These are phyloP conservation scores for Temnothorax curvispinosus DNA, from an alignment of 1,140 invertebrate genomes.

Conservation along the genomic window DNA sequence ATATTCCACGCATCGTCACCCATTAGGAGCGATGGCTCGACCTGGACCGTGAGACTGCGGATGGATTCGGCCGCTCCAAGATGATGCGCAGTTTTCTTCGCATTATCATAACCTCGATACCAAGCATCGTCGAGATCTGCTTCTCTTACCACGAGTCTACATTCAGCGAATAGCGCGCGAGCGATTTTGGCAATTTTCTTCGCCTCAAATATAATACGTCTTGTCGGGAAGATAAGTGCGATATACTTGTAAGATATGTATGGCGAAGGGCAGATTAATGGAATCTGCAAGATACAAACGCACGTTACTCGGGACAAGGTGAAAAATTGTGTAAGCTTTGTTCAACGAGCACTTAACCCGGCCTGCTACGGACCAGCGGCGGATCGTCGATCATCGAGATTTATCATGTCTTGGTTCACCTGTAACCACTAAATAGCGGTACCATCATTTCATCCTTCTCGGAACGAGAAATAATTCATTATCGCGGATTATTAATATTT, in stretches of 20 bases:
- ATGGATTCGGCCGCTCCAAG: not conserved
- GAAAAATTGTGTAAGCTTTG: conserved; percentile 62
- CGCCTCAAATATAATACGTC: not conserved
- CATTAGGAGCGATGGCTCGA: conserved; percentile 38
- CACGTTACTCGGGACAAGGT: conserved; percentile 54
- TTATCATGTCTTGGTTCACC: conserved; percentile 21
- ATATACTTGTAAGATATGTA: conserved; percentile 4
- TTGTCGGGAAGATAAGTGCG: not conserved
- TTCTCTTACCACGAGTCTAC: not conserved
- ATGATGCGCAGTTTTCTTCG: not conserved
- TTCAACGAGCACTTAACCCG: conserved; percentile 61
- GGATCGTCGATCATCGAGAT: conserved; percentile 53
- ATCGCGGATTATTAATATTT: not conserved
- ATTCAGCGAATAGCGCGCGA: not conserved
- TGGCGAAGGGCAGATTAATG: conserved; percentile 63
- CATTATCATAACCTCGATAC: not conserved
- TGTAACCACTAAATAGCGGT: not conserved
- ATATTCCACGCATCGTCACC: conserved; percentile 71
- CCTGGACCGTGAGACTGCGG: conserved; percentile 60
- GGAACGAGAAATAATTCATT: not conserved
- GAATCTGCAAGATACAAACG: conserved; percentile 43
- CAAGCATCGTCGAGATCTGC: not conserved
- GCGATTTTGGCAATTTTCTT: not conserved
- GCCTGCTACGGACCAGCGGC: not conserved
- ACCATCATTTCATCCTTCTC: not conserved